Conservation (phyloP, 2,888 invertebrate species). For the Craniophora ligustri region DNA sequence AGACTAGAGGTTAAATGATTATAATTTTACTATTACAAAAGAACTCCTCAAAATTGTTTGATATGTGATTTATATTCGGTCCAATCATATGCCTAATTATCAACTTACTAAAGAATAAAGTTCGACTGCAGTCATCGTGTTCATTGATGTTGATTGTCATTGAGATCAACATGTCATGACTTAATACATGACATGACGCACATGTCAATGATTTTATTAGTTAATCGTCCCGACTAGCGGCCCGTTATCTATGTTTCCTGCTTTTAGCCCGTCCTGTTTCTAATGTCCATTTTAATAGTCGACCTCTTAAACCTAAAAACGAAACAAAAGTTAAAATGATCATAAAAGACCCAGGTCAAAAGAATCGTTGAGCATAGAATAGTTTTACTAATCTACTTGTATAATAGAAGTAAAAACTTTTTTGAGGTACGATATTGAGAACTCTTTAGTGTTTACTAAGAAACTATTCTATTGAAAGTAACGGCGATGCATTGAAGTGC, state of each 20-base stretch:
- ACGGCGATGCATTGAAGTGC: conserved; percentile 34
- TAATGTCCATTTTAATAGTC: conserved; percentile 32
- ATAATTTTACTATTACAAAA: too few relatives aligned
- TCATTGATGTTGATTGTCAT: conserved; percentile 35
- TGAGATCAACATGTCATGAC: conserved; percentile 32
- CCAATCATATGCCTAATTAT: conserved; percentile 3
- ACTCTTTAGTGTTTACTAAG: conserved; percentile 31
- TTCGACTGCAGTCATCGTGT: conserved; percentile 28
- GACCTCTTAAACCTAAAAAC: conserved; percentile 36
- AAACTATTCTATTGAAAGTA: conserved; percentile 34
- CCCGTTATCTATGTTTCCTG: conserved; percentile 18
- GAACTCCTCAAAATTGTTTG: too few relatives aligned
- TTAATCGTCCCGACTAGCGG: conserved; percentile 9
- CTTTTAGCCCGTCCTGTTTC: conserved; percentile 27
- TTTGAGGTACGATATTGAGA: conserved; percentile 39
- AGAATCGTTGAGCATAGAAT: conserved; percentile 43
- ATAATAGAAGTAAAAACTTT: conserved; percentile 27
- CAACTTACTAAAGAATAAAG: conserved; percentile 4
- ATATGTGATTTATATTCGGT: conserved; percentile 14
- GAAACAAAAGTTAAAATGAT: conserved; percentile 21
- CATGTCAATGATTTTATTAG: conserved; percentile 33
- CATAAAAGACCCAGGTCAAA: conserved; percentile 34
- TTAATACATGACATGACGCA: conserved; percentile 19
- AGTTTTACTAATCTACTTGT: conserved; percentile 37
- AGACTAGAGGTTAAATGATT: too few relatives aligned